Evolutionary conservation across 2,888 invertebrate species (phyloP).

Genomic region (Gordius sp.): DNA sequence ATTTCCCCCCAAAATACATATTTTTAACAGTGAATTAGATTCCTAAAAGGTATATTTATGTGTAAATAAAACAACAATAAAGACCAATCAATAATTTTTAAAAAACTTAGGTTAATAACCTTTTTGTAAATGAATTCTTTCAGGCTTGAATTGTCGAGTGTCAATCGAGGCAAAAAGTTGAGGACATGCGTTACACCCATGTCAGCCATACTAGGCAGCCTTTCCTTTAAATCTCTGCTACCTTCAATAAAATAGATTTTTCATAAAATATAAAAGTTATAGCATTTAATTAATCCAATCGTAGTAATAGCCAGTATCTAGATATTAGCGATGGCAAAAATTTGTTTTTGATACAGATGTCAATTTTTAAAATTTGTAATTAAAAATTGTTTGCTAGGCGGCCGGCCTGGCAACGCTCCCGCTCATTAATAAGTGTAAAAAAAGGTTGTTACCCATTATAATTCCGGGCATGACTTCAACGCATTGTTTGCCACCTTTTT

Average conservation of each 20-base stretch:
- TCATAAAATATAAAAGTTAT: too few species aligned
- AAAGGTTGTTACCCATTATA: neutral
- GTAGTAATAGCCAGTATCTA: neutral
- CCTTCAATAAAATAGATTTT: neutral
- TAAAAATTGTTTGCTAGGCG: too few species aligned
- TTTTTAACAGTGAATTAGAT: too few species aligned
- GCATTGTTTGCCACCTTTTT: conserved; percentile 3
- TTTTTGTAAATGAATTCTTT: conserved; percentile 14
- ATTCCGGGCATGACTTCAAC: neutral
- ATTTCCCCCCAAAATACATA: too few species aligned
- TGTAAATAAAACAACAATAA: too few species aligned
- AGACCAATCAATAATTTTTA: neutral
- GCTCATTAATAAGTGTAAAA: neutral
- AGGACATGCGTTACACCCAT: conserved; percentile 8
- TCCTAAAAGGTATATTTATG: too few species aligned
- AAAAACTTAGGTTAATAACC: neutral
- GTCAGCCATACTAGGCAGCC: neutral
- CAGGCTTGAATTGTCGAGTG: conserved; percentile 1
- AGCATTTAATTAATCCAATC: too few species aligned
- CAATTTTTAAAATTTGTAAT: too few species aligned
- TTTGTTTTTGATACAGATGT: too few species aligned
- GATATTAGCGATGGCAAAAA: neutral
- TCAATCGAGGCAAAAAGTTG: neutral
- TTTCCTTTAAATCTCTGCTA: neutral
- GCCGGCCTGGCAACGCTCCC: too few species aligned